A percentile compares a stretch with the other conserved stretches of the same genome.
These are phyloP conservation scores for Zoanthus solanderi DNA, from an alignment of 92 coral and sea anemone species.

Conservation along the genomic window DNA sequence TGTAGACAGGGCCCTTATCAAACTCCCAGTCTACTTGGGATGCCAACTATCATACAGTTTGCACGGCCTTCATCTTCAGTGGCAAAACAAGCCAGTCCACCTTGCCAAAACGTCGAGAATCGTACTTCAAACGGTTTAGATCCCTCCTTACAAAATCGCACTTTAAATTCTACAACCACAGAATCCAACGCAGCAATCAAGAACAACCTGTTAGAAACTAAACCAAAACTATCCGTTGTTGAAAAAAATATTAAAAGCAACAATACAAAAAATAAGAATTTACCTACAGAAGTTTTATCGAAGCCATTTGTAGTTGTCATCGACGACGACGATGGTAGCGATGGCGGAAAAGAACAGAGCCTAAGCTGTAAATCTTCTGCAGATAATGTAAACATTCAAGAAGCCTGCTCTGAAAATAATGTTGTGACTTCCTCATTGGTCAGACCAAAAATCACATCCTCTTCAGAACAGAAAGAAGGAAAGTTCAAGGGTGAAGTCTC, in stretches of 20 bases:
- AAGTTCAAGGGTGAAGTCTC: background rate
- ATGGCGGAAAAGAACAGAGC: background rate
- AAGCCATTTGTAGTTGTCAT: slow-evolving; percentile 21
- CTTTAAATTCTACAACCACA: background rate
- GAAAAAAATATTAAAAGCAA: background rate
- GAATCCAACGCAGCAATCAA: background rate
- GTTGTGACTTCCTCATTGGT: background rate
- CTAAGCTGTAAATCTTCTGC: background rate
- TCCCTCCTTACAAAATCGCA: background rate
- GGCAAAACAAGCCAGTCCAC: slow-evolving; percentile 14
- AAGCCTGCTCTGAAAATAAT: background rate
- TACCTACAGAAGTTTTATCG: background rate
- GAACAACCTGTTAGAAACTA: background rate
- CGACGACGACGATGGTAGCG: background rate
- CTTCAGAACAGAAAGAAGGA: background rate
- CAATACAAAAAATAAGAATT: background rate
- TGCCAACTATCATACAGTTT: slow-evolving; percentile 50
- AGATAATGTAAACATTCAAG: background rate
- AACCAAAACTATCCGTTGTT: background rate
- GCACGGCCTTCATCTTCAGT: slow-evolving; percentile 22
- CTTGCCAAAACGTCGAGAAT: background rate
- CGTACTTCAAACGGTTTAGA: background rate
- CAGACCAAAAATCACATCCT: background rate
- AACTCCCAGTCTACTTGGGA: background rate
- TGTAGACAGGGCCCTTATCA: slow-evolving; percentile 43